These are phyloP conservation scores for Platynereis dumerilii DNA, from an alignment of 2,888 invertebrate genomes.

Conservation along the genomic window DNA sequence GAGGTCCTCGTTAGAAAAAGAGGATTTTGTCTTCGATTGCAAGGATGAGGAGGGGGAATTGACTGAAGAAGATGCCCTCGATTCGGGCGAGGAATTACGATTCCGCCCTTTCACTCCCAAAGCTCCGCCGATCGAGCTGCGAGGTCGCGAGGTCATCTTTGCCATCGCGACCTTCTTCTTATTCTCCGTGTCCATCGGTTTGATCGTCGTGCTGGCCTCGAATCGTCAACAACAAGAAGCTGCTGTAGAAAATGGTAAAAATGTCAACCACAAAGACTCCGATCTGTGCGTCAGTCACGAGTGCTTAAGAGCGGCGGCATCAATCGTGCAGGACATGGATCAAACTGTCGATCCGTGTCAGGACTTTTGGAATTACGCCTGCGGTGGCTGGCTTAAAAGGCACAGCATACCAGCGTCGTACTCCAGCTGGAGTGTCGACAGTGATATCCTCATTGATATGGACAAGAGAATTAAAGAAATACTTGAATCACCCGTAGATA, in stretches of 20 bases:
- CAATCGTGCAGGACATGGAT: constrained; percentile 70
- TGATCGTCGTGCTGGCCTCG: constrained; percentile 35
- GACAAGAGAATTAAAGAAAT: constrained; percentile 6
- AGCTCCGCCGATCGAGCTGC: constrained; percentile 36
- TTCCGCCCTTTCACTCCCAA: constrained; percentile 28
- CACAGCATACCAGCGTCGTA: constrained; percentile 24
- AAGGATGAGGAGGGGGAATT: not conserved
- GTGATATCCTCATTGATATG: constrained; percentile 9
- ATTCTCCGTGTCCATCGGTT: constrained; percentile 36
- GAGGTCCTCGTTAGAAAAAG: constrained; percentile 1
- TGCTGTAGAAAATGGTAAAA: not conserved
- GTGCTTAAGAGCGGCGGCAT: constrained; percentile 26
- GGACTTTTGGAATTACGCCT: constrained; percentile 85
- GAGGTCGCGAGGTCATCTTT: constrained; percentile 40
- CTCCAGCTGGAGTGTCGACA: constrained; percentile 18
- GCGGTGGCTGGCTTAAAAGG: constrained; percentile 57
- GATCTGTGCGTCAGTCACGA: constrained; percentile 12
- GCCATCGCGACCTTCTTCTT: constrained; percentile 40
- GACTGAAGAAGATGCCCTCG: not conserved
- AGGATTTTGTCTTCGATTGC: not conserved
- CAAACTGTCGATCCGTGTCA: constrained; percentile 77
- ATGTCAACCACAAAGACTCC: not conserved
- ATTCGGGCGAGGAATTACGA: constrained; percentile 19
- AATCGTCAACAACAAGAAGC: not conserved
- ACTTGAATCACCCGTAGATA: constrained; percentile 15